These are phyloP conservation scores for Phortica okadai DNA, from an alignment of 2,888 invertebrate species.

Conservation along the genomic window DNA sequence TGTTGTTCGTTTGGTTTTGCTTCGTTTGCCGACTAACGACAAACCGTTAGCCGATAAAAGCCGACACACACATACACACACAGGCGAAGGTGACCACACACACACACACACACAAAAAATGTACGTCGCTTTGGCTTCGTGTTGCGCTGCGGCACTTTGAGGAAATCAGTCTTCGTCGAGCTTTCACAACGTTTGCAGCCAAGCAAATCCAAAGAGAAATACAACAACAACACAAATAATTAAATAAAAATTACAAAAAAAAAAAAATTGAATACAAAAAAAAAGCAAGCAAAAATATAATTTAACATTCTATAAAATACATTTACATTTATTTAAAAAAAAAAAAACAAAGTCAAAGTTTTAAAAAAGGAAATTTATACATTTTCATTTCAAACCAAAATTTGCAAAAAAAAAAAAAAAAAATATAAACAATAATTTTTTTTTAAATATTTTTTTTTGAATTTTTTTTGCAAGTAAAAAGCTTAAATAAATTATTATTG, in stretches of 20 bases:
- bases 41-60: too few species aligned
- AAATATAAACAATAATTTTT: conserved; percentile 20
- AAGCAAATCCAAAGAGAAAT: conserved; percentile 50
- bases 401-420: conserved; percentile 6
- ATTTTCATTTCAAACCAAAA: conserved; percentile 14
- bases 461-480: too few species aligned
- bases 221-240: conserved; percentile 41
- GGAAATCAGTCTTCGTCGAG: conserved; percentile 75
- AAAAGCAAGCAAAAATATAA: neutral
- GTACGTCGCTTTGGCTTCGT: conserved; percentile 56
- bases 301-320: too few species aligned
- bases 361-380: too few species aligned
- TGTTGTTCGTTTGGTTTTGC: neutral
- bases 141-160: conserved; percentile 50
- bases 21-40: neutral
- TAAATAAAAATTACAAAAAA: conserved; percentile 24
- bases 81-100: neutral
- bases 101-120: too few species aligned
- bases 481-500: too few species aligned
- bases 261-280: conserved; percentile 26
- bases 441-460: too few species aligned
- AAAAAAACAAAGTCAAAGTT: too few species aligned
- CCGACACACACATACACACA: too few species aligned
- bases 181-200: conserved; percentile 75
- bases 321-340: too few species aligned